A percentile compares a stretch with the other conserved stretches of the same genome.
Evolutionary conservation across 2,888 invertebrate species (phyloP).

Genomic region (Epsilonema sp.): DNA sequence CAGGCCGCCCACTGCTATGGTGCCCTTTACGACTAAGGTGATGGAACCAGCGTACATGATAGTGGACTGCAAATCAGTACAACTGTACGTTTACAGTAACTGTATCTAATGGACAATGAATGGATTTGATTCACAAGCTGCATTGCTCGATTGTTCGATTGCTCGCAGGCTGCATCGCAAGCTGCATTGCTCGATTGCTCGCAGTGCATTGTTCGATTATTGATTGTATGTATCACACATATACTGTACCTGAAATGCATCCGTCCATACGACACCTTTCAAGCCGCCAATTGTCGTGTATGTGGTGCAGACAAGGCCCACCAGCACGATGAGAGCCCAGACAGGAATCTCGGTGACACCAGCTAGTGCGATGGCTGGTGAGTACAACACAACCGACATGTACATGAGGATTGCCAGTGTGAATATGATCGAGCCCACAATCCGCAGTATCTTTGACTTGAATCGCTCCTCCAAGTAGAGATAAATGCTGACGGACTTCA

Average conservation of each 20-base stretch:
- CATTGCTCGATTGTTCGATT: too few relatives aligned
- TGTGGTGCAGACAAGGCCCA: conserved; percentile 28
- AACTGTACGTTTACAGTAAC: too few relatives aligned
- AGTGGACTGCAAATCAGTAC: conserved; percentile 25
- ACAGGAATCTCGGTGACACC: conserved; percentile 20
- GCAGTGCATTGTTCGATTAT: too few relatives aligned
- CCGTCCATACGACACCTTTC: conserved; percentile 33
- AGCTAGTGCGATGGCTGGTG: conserved; percentile 7
- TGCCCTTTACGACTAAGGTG: conserved; percentile 27
- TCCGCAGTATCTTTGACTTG: neutral
- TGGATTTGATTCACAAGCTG: too few relatives aligned
- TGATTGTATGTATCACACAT: too few relatives aligned
- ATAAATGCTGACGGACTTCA: conserved; percentile 5
- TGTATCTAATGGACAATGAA: too few relatives aligned
- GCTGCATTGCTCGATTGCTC: too few relatives aligned
- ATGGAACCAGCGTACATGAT: conserved; percentile 30
- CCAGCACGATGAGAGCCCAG: conserved; percentile 21
- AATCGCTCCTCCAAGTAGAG: conserved; percentile 6
- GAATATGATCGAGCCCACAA: conserved; percentile 1
- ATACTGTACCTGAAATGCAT: conserved; percentile 11
- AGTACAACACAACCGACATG: conserved; percentile 7
- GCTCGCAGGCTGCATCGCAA: too few relatives aligned
- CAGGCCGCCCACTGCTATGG: conserved; percentile 25
- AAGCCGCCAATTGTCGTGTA: conserved; percentile 32
- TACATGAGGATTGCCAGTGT: conserved; percentile 3